Conservation (phyloP, 2,797 vertebrate species). For the Poecilia wingei region DNA sequence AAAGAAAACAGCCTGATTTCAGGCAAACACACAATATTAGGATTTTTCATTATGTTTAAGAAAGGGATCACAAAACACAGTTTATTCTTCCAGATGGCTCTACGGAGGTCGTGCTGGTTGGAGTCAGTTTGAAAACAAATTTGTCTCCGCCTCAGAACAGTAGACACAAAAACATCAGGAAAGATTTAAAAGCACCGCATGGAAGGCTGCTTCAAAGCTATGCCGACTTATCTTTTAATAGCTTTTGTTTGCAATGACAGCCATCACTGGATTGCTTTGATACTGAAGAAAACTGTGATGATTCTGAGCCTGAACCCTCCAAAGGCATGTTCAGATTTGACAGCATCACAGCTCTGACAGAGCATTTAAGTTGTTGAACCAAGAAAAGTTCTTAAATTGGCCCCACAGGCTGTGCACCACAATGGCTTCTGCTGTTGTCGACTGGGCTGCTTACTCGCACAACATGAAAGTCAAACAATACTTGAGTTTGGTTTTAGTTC, state of each 20-base stretch:
- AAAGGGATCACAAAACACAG: not conserved
- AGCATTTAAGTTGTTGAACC: slow-evolving; percentile 12
- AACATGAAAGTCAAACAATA: slow-evolving; percentile 7
- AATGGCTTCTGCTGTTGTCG: slow-evolving; percentile 4
- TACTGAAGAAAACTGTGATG: not conserved
- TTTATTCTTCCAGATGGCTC: not conserved
- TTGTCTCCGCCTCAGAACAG: slow-evolving; percentile 8
- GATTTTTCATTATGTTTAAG: not conserved
- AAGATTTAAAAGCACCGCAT: slow-evolving; percentile 7
- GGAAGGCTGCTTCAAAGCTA: slow-evolving; percentile 1
- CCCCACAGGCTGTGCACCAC: slow-evolving; percentile 9
- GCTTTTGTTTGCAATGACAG: slow-evolving; percentile 12
- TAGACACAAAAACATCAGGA: not conserved
- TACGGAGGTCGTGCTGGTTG: not conserved
- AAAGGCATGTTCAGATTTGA: not conserved
- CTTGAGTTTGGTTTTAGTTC: not conserved
- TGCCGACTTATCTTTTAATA: slow-evolving; percentile 5
- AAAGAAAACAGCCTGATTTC: not conserved
- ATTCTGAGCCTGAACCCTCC: slow-evolving; percentile 3
- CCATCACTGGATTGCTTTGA: slow-evolving; percentile 12
- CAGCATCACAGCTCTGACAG: not conserved
- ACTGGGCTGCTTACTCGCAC: slow-evolving; percentile 4
- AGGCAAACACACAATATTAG: not conserved
- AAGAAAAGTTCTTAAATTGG: slow-evolving; percentile 21
- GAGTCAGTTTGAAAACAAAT: not conserved